phyloP scores from a whole-genome alignment of 2,113 vertebrate species.

The Nyctibius bracteatus region DNA sequence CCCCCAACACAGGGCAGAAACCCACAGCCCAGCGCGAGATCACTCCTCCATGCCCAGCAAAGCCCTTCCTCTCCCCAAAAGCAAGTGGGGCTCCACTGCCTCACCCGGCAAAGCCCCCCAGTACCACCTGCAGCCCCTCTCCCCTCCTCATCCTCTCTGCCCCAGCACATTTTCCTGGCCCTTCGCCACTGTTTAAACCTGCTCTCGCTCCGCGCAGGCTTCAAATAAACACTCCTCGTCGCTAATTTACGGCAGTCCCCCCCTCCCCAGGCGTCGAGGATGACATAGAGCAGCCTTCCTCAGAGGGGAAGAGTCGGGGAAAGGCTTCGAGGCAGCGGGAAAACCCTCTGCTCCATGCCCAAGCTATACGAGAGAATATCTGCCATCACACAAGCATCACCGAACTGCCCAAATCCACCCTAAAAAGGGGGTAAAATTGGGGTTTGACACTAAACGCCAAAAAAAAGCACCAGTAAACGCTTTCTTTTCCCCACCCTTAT shows the following conservation, averaged over 20 bases:
- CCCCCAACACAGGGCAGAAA: background rate
- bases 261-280: background rate
- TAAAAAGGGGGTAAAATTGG: background rate
- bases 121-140: background rate
- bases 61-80: background rate
- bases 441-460: background rate
- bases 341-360: background rate
- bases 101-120: background rate
- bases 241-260: background rate
- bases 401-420: background rate
- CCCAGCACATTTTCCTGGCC: conserved; percentile 41
- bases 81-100: rapidly evolving
- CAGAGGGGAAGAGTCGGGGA: background rate
- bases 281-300: background rate
- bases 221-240: conserved; percentile 55
- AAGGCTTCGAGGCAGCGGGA: background rate
- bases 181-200: conserved; percentile 26
- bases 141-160: background rate
- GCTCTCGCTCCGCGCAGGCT: background rate
- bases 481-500: background rate
- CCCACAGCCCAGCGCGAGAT: rapidly evolving
- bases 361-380: background rate
- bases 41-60: background rate
- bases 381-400: background rate
- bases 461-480: background rate